phyloP scores from a whole-genome alignment of 2,113 vertebrate species.

The Gnathonemus longibarbis region DNA sequence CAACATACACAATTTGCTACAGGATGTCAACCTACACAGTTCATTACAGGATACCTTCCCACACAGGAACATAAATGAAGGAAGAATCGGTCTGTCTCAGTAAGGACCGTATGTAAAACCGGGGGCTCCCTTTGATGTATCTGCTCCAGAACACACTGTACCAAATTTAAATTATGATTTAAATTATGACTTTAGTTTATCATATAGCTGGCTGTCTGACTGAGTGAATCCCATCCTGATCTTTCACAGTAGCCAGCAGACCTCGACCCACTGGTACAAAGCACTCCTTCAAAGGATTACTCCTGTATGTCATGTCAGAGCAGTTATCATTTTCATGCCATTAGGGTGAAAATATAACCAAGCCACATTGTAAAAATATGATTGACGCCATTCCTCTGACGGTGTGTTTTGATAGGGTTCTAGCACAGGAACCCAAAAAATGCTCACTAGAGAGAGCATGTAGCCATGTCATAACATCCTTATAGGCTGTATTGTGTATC shows the following conservation, averaged over 20 bases:
- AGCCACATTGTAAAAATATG: no score
- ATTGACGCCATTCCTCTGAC: not conserved
- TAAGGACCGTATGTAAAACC: not conserved
- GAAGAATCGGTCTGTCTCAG: not conserved
- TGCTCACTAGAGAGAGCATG: not conserved
- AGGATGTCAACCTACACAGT: not conserved
- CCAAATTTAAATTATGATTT: slow-evolving; percentile 1
- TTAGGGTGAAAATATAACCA: not conserved
- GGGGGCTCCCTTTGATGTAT: not conserved
- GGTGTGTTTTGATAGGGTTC: not conserved
- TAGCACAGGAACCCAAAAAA: not conserved
- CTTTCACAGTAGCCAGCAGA: not conserved
- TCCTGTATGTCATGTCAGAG: not conserved
- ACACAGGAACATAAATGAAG: not conserved
- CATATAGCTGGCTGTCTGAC: not conserved
- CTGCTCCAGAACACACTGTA: not conserved
- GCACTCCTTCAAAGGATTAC: not conserved
- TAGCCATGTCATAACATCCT: not conserved
- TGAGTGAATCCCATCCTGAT: not conserved
- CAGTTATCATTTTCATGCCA: not conserved
- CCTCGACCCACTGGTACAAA: not conserved
- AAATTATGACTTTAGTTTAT: slow-evolving; percentile 3
- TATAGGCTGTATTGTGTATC: not conserved
- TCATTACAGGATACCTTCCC: not conserved
- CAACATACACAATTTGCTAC: not conserved